Conservation (phyloP, 2,888 invertebrate genomes). For the Prosopocoilus inquinatus region DNA sequence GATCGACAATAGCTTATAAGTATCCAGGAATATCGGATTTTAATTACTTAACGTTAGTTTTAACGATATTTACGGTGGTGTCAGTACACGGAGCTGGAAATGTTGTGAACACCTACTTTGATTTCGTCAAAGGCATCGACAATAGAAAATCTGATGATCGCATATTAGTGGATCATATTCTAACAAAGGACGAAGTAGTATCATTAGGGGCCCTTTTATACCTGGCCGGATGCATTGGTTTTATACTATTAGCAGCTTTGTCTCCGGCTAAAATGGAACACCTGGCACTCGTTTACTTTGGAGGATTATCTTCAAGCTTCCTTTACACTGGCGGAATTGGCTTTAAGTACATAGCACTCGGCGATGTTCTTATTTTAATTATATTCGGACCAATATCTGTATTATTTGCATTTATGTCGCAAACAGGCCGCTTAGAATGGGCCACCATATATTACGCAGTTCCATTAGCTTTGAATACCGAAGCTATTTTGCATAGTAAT, state of each 20-base stretch:
- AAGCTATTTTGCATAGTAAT: constrained; percentile 93
- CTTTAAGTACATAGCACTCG: constrained; percentile 91
- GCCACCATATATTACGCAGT: constrained; percentile 90
- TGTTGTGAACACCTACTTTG: constrained; percentile 94
- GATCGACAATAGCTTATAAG: constrained; percentile 86
- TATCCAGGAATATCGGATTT: constrained; percentile 70
- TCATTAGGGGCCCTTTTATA: constrained; percentile 87
- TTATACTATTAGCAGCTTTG: constrained; percentile 50
- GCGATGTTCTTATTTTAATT: constrained; percentile 87
- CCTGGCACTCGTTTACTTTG: constrained; percentile 90
- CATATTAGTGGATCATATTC: constrained; percentile 89
- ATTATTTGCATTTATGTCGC: constrained; percentile 88
- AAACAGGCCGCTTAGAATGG: constrained; percentile 89
- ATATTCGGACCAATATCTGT: constrained; percentile 94
- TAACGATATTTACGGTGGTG: constrained; percentile 82
- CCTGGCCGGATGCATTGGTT: constrained; percentile 70
- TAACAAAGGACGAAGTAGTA: constrained; percentile 79
- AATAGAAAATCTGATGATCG: constrained; percentile 91
- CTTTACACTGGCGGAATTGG: constrained; percentile 96
- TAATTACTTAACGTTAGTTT: constrained; percentile 73
- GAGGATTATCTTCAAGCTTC: constrained; percentile 91
- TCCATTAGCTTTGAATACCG: constrained; percentile 90
- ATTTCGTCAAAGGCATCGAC: constrained; percentile 95
- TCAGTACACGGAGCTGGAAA: constrained; percentile 96
- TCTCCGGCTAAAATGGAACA: constrained; percentile 95